Evolutionary conservation across 2,113 vertebrate species (phyloP).

Genomic region (Okapia johnstoni): DNA sequence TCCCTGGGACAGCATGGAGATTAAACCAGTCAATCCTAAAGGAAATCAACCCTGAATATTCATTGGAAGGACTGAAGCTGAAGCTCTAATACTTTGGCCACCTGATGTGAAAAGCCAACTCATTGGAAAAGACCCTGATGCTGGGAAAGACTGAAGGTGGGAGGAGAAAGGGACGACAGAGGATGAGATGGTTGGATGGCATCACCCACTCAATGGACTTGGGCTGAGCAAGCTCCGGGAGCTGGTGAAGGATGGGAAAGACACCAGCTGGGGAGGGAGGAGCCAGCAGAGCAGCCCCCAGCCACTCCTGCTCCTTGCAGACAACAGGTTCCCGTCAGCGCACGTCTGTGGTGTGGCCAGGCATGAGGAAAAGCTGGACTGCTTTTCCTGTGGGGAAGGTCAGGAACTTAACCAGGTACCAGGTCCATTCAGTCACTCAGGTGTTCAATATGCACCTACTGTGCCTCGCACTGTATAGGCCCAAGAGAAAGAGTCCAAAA

Average conservation of each 20-base stretch:
- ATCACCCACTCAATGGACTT: not conserved
- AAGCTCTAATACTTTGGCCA: not conserved
- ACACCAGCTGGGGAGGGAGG: not conserved
- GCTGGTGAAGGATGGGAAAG: not conserved
- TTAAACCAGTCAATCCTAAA: not conserved
- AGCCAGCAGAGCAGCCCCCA: not conserved
- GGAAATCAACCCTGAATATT: not conserved
- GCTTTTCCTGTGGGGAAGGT: not conserved
- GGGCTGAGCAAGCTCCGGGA: not conserved
- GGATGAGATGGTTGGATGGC: not conserved
- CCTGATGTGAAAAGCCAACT: not conserved
- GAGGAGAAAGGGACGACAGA: not conserved
- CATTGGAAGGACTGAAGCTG: not conserved
- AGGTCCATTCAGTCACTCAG: rapidly evolving
- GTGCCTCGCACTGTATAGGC: rapidly evolving
- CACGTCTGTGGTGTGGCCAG: rapidly evolving
- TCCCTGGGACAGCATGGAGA: not conserved
- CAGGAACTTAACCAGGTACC: rapidly evolving
- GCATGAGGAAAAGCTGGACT: not conserved
- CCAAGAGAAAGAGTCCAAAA: not conserved
- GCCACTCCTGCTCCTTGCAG: not conserved
- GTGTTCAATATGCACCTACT: not conserved
- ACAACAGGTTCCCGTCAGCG: not conserved
- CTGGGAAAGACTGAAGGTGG: not conserved
- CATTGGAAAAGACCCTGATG: not conserved